Evolutionary conservation across 37 sponge, comb jelly and placozoan species (phyloP), one percentile per base, ranked within the genome.

Genomic region (Eunapius fragilis): DNA sequence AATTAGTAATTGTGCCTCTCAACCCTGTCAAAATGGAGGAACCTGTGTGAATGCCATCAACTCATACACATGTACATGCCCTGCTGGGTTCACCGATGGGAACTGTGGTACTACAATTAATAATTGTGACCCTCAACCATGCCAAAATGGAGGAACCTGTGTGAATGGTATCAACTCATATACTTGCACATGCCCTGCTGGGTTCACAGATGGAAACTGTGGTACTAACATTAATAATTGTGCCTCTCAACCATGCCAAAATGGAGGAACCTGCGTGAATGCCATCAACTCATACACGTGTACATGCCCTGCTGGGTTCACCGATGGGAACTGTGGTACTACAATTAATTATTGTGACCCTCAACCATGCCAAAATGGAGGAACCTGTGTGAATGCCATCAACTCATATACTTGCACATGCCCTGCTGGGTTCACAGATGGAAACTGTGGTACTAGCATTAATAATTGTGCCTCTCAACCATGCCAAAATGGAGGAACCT

Each of bases 291-390:
- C 19, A 25, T 89, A 83, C 34, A 58, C 71, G 10, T 89, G 89
- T 37, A 28, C 36, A 82, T 89, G 90, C 69, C 23, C 19, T 2
- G 68, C 78, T 77, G 91, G 91, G 2, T 85, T 70, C 78, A 90
- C 82, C 26, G 86, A 86, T 30, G 74, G 50, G 10, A 50, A 81
- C 38, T 90, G 91, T 38, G 48, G 72, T 17, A 85, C 70, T 25
- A 72, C 49, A n/a, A 90, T 90, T n/a, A 70, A 90, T 67, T 82
- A 79, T 31, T 90, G 91, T 67, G 74, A 17, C 4, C 70, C 91
- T 2, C 30, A 85, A 27, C 91, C 91, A 26, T 90, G 91, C 80
- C 36, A 78, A 67, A 90, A 90, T 86, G 89, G 89, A 30, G 84
- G 84, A 26, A 89, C n/a, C 12, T 89, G 89, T 37, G 24, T 72